Evolutionary conservation across 2,797 vertebrate genomes (phyloP).

Genomic region (Phalanger gymnotis): DNA sequence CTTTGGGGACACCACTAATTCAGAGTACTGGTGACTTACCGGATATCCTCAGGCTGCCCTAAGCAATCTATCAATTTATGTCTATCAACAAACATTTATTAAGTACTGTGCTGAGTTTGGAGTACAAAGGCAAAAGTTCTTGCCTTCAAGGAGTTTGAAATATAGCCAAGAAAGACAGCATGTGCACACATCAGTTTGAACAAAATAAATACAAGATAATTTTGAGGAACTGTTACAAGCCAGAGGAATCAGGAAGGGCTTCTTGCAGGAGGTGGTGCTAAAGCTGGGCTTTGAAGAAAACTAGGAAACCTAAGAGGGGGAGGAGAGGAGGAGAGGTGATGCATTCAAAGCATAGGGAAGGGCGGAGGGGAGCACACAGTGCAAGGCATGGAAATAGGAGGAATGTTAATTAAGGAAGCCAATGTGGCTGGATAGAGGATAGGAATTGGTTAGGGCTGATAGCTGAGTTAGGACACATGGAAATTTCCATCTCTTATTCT

Average conservation of each 20-base stretch:
- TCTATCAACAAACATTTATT: not conserved
- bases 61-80: not conserved
- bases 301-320: not conserved
- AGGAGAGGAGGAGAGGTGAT: not conserved
- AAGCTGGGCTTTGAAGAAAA: not conserved
- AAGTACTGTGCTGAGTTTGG: not conserved
- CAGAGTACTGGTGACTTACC: not conserved
- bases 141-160: not conserved
- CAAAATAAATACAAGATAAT: not conserved
- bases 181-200: not conserved
- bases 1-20: not conserved
- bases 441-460: not conserved
- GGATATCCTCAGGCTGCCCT: not conserved
- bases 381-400: not conserved
- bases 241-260: not conserved
- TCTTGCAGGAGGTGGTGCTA: not conserved
- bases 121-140: not conserved
- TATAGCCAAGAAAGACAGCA: not conserved
- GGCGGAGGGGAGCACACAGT: not conserved
- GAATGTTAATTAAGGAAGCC: not conserved
- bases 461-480: not conserved
- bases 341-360: not conserved
- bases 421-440: not conserved
- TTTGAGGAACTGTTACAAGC: not conserved
- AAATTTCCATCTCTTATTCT: not conserved